Evolutionary conservation across 2,888 invertebrate species (phyloP), one percentile per base, ranked within the genome.

Genomic region (Pemphredon lugubris): DNA sequence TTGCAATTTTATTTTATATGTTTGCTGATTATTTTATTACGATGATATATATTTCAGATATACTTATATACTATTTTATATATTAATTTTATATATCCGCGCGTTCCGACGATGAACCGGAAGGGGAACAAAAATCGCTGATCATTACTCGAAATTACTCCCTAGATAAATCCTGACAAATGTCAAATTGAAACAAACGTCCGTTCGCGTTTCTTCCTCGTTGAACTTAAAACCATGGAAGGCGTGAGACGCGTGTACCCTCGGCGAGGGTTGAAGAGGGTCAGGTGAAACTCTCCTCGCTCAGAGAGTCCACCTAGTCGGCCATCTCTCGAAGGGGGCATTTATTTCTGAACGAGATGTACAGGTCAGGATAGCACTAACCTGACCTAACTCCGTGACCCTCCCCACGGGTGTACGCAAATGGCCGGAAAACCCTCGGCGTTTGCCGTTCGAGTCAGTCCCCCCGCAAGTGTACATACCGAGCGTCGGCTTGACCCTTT

Each of bases 211-310:
- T n/a, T n/a, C n/a, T n/a, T n/a, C n/a, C n/a, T n/a, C n/a, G n/a
- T n/a, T 64, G 66, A 69, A 75, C 48, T 72, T 66, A 54, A 72
- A 63, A 72, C 68, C 54, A 50, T 54, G 30, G 53, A 16, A 54
- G 61, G 54, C 54, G 61, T 50, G 58, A 65, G 53, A 32, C 21
- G 40, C 21, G 21, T 63, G 37, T 37, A 39, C 37, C 50, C 30
- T 61, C 40, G 4, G 26, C 26, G 3, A 14, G 9, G 44, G 39
- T 45, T 75, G 70, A 75, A 75, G 70, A 76, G 75, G 78, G 73
- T 83, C 80, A 76, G 79, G 80, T 83, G 74, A 79, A 83, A 70
- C 73, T 81, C 63, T 55, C 75, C 61, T 65, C 37, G 44, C 21
- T 18, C 53, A 37, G 14, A 40, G 39, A 42, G 13, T 40, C 59